These are phyloP conservation scores for Eidolon dupreanum DNA, from an alignment of 2,797 vertebrate species.

Conservation along the genomic window DNA sequence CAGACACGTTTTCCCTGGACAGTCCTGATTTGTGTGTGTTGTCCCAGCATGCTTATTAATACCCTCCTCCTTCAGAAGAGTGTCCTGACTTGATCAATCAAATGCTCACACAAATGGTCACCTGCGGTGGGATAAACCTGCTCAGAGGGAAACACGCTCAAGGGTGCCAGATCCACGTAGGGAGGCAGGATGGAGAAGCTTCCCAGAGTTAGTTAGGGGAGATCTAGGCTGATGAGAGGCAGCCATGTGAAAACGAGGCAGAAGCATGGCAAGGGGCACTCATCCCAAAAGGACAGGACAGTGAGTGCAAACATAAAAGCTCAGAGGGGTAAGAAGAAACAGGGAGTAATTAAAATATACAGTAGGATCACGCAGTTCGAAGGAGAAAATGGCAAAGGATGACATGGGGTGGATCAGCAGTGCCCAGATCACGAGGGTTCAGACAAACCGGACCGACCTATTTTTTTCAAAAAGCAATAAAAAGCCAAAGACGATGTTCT, in stretches of 20 bases:
- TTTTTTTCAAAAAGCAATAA: background rate
- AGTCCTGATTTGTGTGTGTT: background rate
- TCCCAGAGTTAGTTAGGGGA: background rate
- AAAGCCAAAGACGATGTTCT: background rate
- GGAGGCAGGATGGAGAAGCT: background rate
- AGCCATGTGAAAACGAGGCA: background rate
- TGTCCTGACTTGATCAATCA: background rate
- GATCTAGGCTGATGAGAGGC: background rate
- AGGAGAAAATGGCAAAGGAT: background rate
- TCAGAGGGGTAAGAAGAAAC: background rate
- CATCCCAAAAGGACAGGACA: background rate
- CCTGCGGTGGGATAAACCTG: background rate
- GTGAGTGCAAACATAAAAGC: background rate
- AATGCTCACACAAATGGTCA: background rate
- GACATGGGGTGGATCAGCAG: background rate
- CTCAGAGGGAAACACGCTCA: background rate
- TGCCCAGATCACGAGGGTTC: background rate
- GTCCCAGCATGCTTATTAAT: background rate
- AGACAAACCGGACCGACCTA: background rate
- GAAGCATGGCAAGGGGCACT: too few relatives aligned
- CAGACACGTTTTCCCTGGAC: background rate
- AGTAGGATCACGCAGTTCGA: background rate
- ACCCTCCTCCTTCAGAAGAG: background rate
- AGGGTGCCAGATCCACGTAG: rapidly evolving
- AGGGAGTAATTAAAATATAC: background rate